These are phyloP conservation scores for Diorhabda sublineata DNA, from an alignment of 1,140 invertebrate species.

Conservation along the genomic window DNA sequence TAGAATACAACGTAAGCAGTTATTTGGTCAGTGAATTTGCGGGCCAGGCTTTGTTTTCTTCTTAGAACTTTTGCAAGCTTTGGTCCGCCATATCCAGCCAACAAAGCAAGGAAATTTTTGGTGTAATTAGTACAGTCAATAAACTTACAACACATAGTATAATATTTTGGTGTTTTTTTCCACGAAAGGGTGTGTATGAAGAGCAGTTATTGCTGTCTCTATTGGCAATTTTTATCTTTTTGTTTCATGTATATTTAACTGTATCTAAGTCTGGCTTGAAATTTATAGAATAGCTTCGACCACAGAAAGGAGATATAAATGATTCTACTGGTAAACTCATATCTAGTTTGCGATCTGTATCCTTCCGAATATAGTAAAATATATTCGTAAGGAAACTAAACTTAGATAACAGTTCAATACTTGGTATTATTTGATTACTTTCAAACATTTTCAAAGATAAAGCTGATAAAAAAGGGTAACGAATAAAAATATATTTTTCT, in stretches of 20 bases:
- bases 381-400: too few species aligned
- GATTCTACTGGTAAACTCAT: too few species aligned
- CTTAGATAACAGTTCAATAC: too few species aligned
- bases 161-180: slow-evolving; percentile 41
- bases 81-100: slow-evolving; percentile 46
- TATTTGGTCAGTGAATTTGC: slow-evolving; percentile 37
- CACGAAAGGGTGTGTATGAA: slow-evolving; percentile 29
- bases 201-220: slow-evolving; percentile 15
- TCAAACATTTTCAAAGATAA: too few species aligned
- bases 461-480: too few species aligned
- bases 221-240: slow-evolving; percentile 17
- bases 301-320: too few species aligned
- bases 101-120: slow-evolving; percentile 43
- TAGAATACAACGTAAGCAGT: slow-evolving; percentile 43
- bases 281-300: background rate
- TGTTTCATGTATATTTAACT: background rate
- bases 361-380: too few species aligned
- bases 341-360: too few species aligned
- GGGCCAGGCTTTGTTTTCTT: slow-evolving; percentile 14
- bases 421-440: too few species aligned
- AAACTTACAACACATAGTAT: slow-evolving; percentile 36
- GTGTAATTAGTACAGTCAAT: slow-evolving; percentile 45
- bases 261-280: background rate
- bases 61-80: slow-evolving; percentile 24
- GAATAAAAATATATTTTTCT: too few species aligned